phyloP scores from a whole-genome alignment of 2,888 invertebrate species.

The Epicampocera succincta region DNA sequence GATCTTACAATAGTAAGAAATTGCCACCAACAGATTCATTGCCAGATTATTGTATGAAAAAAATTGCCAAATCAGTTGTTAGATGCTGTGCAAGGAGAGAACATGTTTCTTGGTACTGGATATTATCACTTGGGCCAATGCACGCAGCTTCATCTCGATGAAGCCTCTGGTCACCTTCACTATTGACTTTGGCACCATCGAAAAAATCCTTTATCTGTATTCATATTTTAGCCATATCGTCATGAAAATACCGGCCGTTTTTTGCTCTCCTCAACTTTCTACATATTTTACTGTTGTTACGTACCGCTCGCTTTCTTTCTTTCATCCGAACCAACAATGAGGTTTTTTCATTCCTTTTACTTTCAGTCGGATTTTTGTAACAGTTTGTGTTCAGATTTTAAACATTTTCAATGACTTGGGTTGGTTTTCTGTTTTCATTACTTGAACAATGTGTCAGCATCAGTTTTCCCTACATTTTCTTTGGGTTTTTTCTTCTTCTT shows the following conservation, averaged over 20 bases:
- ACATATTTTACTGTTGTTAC: constrained; percentile 31
- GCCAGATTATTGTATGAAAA: too few species aligned
- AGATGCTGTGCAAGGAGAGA: too few species aligned
- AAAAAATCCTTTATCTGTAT: constrained; percentile 44
- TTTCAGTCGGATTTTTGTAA: constrained; percentile 74
- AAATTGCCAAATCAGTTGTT: too few species aligned
- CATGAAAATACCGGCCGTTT: constrained; percentile 30
- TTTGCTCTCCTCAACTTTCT: constrained; percentile 18
- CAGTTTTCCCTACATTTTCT: constrained; percentile 60
- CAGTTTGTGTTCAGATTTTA: constrained; percentile 59
- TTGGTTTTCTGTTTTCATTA: constrained; percentile 44
- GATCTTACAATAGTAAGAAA: too few species aligned
- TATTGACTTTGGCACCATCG: constrained; percentile 1
- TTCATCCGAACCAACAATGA: constrained; percentile 52
- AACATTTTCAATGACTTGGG: constrained; percentile 55
- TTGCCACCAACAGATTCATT: too few species aligned
- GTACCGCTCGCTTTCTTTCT: constrained; percentile 11
- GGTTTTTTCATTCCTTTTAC: constrained; percentile 76
- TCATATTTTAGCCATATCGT: constrained; percentile 16
- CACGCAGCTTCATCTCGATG: not conserved
- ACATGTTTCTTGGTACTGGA: too few species aligned
- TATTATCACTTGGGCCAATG: not conserved
- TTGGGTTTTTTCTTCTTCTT: constrained; percentile 29
- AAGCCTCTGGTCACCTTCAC: constrained; percentile 46
- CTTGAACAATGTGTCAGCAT: constrained; percentile 62